Evolutionary conservation across 2,888 invertebrate genomes (phyloP).

Genomic region (Rugalucina vietnamica): DNA sequence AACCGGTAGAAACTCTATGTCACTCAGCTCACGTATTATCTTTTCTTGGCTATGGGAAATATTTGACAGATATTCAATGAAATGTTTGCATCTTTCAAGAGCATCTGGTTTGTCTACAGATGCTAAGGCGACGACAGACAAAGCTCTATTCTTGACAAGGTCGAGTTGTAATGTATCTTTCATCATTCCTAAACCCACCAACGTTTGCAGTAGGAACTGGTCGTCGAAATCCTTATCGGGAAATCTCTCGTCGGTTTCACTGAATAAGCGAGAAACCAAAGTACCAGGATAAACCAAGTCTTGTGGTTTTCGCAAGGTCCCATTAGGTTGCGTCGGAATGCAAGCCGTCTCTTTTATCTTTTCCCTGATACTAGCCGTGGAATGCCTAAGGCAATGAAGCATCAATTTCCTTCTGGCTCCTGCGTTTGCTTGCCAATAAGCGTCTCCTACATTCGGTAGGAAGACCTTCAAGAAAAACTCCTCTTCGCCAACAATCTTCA

Average conservation of each 20-base stretch:
- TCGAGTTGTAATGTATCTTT: background rate
- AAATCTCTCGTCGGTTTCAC: background rate
- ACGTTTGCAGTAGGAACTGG: background rate
- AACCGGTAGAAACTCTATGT: conserved; percentile 49
- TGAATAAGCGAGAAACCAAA: background rate
- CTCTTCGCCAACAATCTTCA: conserved; percentile 34
- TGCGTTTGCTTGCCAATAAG: background rate
- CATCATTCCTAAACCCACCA: background rate
- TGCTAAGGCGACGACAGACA: background rate
- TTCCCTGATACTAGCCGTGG: background rate
- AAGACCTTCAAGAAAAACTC: conserved; percentile 52
- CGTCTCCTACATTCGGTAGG: conserved; percentile 45
- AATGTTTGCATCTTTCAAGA: background rate
- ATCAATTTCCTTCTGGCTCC: conserved; percentile 12
- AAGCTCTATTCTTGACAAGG: background rate
- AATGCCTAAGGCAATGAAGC: background rate
- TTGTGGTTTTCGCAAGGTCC: conserved; percentile 16
- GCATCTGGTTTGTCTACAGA: background rate
- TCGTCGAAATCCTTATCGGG: background rate
- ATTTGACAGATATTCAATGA: background rate
- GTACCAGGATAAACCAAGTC: conserved; percentile 27
- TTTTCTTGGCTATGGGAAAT: background rate
- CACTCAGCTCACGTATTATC: background rate
- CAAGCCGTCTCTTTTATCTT: conserved; percentile 44
- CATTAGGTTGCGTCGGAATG: conserved; percentile 43